Conservation (phyloP, 2,113 vertebrate species). For the Struthio camelus region DNA sequence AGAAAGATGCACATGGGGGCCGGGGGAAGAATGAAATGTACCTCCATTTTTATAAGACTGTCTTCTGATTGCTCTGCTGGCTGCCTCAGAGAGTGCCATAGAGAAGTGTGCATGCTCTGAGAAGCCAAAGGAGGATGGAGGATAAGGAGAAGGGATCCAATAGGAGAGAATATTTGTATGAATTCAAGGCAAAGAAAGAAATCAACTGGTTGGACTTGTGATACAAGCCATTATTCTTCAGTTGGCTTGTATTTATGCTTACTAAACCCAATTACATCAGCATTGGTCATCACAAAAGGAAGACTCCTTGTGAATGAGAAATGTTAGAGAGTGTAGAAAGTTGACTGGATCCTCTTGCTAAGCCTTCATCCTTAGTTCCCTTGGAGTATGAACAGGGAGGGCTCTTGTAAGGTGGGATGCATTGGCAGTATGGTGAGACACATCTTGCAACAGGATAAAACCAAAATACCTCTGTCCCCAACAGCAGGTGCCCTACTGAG, state of each 20-base stretch:
- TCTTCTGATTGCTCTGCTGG: not conserved
- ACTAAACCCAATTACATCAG: no score
- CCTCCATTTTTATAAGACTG: not conserved
- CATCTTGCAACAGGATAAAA: not conserved
- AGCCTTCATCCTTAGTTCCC: accelerated
- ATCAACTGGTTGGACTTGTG: not conserved
- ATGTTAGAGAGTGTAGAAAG: accelerated
- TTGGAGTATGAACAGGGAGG: not conserved
- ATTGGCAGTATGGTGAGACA: accelerated
- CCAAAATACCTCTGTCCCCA: not conserved
- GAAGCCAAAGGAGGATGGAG: not conserved
- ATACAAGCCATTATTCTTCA: not conserved
- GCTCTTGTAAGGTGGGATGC: not conserved
- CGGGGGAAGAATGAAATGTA: not conserved
- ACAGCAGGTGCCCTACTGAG: not conserved
- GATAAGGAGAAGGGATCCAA: not conserved
- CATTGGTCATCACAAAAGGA: not conserved
- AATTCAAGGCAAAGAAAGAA: not conserved
- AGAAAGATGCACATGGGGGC: not conserved
- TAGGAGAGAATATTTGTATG: not conserved
- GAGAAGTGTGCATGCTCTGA: not conserved
- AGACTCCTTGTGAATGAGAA: not conserved
- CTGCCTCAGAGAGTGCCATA: accelerated
- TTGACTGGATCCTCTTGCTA: not conserved
- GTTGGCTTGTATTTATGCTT: not conserved